These are phyloP conservation scores for Cosmia trapezina DNA, from an alignment of 2,888 invertebrate genomes.

Conservation along the genomic window DNA sequence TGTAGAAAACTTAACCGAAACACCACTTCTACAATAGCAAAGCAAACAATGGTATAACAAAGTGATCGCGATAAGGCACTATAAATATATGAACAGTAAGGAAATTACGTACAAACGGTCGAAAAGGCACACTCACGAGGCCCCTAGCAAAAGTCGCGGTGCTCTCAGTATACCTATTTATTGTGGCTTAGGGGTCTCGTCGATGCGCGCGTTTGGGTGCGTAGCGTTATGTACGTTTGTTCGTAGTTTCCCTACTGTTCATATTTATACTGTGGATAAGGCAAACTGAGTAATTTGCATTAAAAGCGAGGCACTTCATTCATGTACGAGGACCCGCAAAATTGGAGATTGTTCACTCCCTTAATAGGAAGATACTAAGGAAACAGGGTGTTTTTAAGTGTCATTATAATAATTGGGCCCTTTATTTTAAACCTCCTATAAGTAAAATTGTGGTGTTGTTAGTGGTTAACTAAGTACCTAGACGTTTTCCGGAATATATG, in stretches of 20 bases:
- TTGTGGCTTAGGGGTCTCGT: too few relatives aligned
- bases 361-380: conserved; percentile 18
- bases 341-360: conserved; percentile 39
- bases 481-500: conserved; percentile 4
- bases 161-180: too few relatives aligned
- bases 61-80: conserved; percentile 48
- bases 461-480: background rate
- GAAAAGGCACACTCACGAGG: too few relatives aligned
- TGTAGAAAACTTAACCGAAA: conserved; percentile 23
- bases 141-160: too few relatives aligned
- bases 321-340: conserved; percentile 31
- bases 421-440: conserved; percentile 2
- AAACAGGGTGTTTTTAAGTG: conserved; percentile 33
- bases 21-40: conserved; percentile 11
- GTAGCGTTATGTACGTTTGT: too few relatives aligned
- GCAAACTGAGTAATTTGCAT: conserved; percentile 59
- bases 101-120: too few relatives aligned
- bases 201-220: too few relatives aligned
- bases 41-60: conserved; percentile 43
- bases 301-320: conserved; percentile 41
- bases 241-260: too few relatives aligned
- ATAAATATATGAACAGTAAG: too few relatives aligned
- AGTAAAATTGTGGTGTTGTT: background rate
- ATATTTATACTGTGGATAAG: conserved; percentile 30
- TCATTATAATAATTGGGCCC: conserved; percentile 12